Evolutionary conservation across 2,888 invertebrate species (phyloP).

Genomic region (Portevinia maculata): DNA sequence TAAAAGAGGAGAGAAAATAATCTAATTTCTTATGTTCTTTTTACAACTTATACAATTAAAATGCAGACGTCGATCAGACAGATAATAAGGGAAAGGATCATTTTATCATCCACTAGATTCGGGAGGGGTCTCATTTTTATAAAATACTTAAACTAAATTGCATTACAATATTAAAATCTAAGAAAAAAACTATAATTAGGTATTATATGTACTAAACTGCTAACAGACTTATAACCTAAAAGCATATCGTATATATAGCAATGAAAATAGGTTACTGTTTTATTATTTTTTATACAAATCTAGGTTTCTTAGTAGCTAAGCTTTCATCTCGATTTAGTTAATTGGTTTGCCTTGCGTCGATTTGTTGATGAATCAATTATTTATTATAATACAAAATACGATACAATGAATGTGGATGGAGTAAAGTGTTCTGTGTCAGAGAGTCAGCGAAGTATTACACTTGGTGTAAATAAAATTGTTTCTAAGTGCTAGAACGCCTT

Average conservation of each 20-base stretch:
- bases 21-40: conserved; percentile 25
- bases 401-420: conserved; percentile 63
- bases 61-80: conserved; percentile 55
- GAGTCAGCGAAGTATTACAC: conserved; percentile 45
- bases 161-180: conserved; percentile 66
- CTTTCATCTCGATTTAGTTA: conserved; percentile 41
- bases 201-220: conserved; percentile 59
- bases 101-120: not conserved
- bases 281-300: conserved; percentile 46
- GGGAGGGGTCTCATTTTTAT: conserved; percentile 28
- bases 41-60: conserved; percentile 65
- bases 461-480: conserved; percentile 56
- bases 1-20: conserved; percentile 10
- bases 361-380: conserved; percentile 44
- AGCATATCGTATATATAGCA: conserved; percentile 69
- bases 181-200: conserved; percentile 36
- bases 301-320: conserved; percentile 46
- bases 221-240: conserved; percentile 64
- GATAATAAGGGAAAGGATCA: not conserved
- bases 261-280: conserved; percentile 54
- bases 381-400: conserved; percentile 50
- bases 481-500: conserved; percentile 44
- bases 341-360: conserved; percentile 10
- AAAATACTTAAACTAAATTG: conserved; percentile 63
- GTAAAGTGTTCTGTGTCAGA: conserved; percentile 32